A percentile compares a stretch with the other conserved stretches of the same genome.
These are phyloP conservation scores for Actias luna DNA, from an alignment of 2,888 invertebrate species.

Conservation along the genomic window DNA sequence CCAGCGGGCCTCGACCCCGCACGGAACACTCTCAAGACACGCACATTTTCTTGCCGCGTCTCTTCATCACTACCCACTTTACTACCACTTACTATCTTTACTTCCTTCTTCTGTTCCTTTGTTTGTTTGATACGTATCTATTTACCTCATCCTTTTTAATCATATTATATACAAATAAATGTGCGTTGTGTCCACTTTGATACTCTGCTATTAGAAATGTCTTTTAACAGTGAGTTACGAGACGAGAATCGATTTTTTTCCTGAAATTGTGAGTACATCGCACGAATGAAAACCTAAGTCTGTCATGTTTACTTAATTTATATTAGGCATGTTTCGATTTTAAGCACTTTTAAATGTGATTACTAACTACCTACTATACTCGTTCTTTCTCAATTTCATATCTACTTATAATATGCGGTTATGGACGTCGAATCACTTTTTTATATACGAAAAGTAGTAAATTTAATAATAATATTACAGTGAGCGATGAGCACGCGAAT, in stretches of 20 bases:
- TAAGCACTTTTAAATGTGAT: not conserved
- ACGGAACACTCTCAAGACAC: constrained; percentile 76
- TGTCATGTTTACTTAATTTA: constrained; percentile 20
- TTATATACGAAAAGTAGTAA: not conserved
- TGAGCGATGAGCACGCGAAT: constrained; percentile 55
- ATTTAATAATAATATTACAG: constrained; percentile 43
- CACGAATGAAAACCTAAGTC: constrained; percentile 21
- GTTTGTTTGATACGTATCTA: constrained; percentile 71
- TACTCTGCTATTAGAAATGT: not conserved
- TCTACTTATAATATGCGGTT: not conserved
- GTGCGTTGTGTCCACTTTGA: constrained; percentile 35
- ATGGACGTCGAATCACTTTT: not conserved
- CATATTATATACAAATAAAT: constrained; percentile 24
- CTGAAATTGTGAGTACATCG: constrained; percentile 32
- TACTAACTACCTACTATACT: not conserved
- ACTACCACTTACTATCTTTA: constrained; percentile 73
- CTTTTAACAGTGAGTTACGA: not conserved
- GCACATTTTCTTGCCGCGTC: constrained; percentile 70
- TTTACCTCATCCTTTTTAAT: constrained; percentile 59
- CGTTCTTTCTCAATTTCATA: constrained; percentile 1
- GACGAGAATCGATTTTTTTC: not conserved
- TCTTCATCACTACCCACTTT: constrained; percentile 71
- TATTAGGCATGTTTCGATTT: constrained; percentile 15
- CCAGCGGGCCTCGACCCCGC: constrained; percentile 68
- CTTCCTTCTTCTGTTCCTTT: constrained; percentile 69